Percentiles rank a stretch among this genome's conserved stretches.
These are phyloP conservation scores for Hycleus phaleratus DNA, from an alignment of 1,140 invertebrate species.

Conservation along the genomic window DNA sequence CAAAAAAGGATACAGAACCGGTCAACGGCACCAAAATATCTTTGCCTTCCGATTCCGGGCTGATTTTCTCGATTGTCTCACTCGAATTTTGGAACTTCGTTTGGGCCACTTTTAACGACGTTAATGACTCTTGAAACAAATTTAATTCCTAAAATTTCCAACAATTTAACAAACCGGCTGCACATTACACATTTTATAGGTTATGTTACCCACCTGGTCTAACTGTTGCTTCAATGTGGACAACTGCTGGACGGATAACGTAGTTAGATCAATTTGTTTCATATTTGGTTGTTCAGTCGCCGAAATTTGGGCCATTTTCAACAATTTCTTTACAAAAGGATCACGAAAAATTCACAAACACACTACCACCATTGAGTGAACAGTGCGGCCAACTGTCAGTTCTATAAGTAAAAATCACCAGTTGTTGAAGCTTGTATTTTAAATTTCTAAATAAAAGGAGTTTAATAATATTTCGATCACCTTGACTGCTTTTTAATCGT, in stretches of 20 bases:
- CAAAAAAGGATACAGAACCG: conserved; percentile 61
- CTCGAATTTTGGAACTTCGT: conserved; percentile 82
- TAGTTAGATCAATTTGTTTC: conserved; percentile 68
- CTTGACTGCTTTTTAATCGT: too few relatives aligned
- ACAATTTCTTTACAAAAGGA: neutral
- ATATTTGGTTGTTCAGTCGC: conserved; percentile 51
- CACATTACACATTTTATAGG: conserved; percentile 5
- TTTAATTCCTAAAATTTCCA: conserved; percentile 62
- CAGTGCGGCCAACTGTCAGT: too few relatives aligned
- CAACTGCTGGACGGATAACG: conserved; percentile 70
- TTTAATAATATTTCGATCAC: too few relatives aligned
- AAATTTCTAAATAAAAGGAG: too few relatives aligned
- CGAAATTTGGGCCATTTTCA: conserved; percentile 52
- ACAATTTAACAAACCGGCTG: neutral
- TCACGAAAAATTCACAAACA: too few relatives aligned
- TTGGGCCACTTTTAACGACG: conserved; percentile 83
- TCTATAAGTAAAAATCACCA: too few relatives aligned
- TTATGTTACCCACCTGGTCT: conserved; percentile 58
- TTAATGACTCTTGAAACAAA: conserved; percentile 80
- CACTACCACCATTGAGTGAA: too few relatives aligned
- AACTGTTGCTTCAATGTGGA: conserved; percentile 77
- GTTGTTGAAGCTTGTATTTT: too few relatives aligned
- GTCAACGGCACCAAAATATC: conserved; percentile 86
- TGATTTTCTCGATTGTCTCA: conserved; percentile 75
- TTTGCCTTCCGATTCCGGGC: conserved; percentile 63